These are phyloP conservation scores for Fragum sueziense DNA, from an alignment of 2,888 invertebrate genomes.

Conservation along the genomic window DNA sequence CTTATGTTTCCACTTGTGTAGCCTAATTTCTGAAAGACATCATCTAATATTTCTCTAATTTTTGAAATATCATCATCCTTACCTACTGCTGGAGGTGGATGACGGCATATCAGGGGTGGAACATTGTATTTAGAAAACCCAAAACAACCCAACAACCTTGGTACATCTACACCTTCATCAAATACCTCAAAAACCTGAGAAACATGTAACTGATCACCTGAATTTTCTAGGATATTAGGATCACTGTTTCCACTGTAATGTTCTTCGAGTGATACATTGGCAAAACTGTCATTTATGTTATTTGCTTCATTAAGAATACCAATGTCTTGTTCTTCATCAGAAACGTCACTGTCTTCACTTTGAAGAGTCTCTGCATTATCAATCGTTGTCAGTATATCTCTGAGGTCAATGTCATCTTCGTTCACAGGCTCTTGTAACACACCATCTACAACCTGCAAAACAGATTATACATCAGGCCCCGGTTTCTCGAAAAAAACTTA, in stretches of 20 bases:
- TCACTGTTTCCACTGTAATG: conserved; percentile 20
- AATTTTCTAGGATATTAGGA: neutral
- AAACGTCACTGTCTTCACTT: neutral
- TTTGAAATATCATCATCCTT: conserved; percentile 46
- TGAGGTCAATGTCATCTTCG: neutral
- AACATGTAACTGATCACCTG: neutral
- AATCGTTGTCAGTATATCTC: neutral
- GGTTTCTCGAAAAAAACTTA: too few relatives aligned
- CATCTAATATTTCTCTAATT: conserved; percentile 44
- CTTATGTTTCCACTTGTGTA: conserved; percentile 9
- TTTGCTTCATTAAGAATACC: neutral
- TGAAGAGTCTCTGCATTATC: neutral
- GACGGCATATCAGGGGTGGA: conserved; percentile 38
- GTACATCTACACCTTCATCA: too few relatives aligned
- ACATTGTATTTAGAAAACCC: conserved; percentile 33
- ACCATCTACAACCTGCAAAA: too few relatives aligned
- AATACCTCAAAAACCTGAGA: too few relatives aligned
- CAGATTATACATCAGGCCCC: too few relatives aligned
- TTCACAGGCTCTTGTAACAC: neutral
- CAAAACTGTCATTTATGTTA: neutral
- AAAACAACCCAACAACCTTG: conserved; percentile 13
- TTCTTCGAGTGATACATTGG: neutral
- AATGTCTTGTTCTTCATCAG: neutral
- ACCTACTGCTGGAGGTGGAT: conserved; percentile 59
- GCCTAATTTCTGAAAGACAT: conserved; percentile 32